Evolutionary conservation across 2,113 vertebrate species (phyloP).

Genomic region (Cacatua alba): DNA sequence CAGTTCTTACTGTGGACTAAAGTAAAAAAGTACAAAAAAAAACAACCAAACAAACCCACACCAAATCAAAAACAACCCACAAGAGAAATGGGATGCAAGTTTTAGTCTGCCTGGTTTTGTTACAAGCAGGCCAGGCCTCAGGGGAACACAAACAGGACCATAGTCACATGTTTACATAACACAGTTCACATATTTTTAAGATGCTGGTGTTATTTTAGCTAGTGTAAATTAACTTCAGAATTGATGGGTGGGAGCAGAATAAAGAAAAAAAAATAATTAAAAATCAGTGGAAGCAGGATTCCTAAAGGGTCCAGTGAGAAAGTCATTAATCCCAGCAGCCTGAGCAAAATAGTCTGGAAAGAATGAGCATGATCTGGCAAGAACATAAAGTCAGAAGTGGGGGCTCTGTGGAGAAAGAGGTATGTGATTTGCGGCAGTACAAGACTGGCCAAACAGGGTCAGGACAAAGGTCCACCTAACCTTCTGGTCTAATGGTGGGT

Average conservation of each 20-base stretch:
- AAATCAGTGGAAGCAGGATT: background rate
- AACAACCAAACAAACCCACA: background rate
- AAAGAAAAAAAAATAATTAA: background rate
- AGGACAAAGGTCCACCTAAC: background rate
- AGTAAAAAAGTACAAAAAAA: background rate
- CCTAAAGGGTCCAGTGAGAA: background rate
- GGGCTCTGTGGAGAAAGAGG: background rate
- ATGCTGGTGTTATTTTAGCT: background rate
- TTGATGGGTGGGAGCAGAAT: background rate
- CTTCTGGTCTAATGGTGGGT: background rate
- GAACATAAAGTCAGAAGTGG: background rate
- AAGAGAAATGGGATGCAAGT: background rate
- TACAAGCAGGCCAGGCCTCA: background rate
- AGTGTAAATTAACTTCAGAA: background rate
- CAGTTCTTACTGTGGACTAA: background rate
- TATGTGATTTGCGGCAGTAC: background rate
- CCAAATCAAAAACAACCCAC: fast-evolving
- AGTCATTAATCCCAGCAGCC: background rate
- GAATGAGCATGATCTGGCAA: background rate
- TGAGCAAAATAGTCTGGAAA: background rate
- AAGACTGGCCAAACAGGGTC: background rate
- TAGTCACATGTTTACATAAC: background rate
- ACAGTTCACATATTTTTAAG: background rate
- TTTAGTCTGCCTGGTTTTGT: background rate
- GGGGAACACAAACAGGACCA: background rate